Percentiles rank a stretch among this genome's conserved stretches.
Evolutionary conservation across 2,888 invertebrate species (phyloP).

Genomic region (Lochmaea capreae): DNA sequence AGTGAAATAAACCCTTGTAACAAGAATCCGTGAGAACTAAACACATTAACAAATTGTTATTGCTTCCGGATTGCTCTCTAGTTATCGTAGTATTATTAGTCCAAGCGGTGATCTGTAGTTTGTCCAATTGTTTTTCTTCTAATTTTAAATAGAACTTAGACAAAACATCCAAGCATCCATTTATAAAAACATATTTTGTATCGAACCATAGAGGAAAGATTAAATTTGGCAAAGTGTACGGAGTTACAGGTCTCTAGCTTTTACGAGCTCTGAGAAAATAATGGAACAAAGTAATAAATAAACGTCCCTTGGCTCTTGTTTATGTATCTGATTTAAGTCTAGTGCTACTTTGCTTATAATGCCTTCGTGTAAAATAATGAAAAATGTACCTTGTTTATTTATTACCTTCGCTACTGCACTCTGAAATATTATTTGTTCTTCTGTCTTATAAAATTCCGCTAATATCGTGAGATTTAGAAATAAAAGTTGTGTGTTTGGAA

Average conservation of each 20-base stretch:
- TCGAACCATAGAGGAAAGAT: neutral
- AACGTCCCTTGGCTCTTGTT: neutral
- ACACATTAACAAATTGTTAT: no score
- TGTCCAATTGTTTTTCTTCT: no score
- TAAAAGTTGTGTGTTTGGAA: no score
- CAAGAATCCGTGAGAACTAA: no score
- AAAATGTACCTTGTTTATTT: neutral
- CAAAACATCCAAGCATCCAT: no score
- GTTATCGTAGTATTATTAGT: no score
- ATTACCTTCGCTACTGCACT: neutral
- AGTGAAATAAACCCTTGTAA: no score
- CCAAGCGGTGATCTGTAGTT: no score
- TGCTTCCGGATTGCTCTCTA: no score
- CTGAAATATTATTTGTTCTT: slow-evolving; percentile 4
- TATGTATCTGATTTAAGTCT: neutral
- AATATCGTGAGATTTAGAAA: no score
- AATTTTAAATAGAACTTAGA: no score
- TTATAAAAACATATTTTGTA: neutral
- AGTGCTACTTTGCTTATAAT: neutral
- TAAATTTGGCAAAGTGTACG: neutral
- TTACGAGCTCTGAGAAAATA: neutral
- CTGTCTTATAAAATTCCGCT: no score
- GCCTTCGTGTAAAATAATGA: neutral
- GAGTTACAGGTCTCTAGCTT: neutral
- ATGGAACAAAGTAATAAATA: neutral